Evolutionary conservation across 2,113 vertebrate genomes (phyloP).

Genomic region (Lepus americanus): DNA sequence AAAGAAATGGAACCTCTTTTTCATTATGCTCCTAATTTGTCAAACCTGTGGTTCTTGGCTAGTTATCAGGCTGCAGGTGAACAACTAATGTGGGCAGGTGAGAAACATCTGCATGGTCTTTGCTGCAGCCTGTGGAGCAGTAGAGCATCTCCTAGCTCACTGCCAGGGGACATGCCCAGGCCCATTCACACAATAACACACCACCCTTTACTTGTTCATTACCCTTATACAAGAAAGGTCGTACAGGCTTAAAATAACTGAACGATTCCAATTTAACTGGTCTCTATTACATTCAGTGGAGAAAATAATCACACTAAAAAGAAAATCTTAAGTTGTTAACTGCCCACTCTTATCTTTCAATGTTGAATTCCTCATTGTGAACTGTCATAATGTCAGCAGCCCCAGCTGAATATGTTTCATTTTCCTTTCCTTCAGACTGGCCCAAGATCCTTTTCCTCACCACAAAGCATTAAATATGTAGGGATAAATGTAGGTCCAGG

Average conservation of each 20-base stretch:
- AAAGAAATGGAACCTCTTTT: constrained; percentile 3
- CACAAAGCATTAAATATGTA: not conserved
- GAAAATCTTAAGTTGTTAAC: not conserved
- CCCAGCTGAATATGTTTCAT: rapidly evolving
- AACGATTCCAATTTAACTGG: not conserved
- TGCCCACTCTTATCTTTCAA: too few species aligned
- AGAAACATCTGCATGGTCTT: not conserved
- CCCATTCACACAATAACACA: not conserved
- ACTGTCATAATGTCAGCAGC: not conserved
- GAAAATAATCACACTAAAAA: not conserved
- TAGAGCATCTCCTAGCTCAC: rapidly evolving
- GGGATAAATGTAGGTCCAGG: rapidly evolving
- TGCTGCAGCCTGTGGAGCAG: not conserved
- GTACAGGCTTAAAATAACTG: not conserved
- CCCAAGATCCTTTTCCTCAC: not conserved
- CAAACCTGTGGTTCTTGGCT: not conserved
- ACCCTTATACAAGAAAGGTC: not conserved
- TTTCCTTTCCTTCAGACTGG: not conserved
- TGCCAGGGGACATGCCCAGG: rapidly evolving
- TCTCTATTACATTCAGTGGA: not conserved
- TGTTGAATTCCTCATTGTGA: not conserved
- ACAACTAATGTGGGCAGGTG: not conserved
- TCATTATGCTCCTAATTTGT: not conserved
- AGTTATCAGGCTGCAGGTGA: not conserved
- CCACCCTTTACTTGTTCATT: not conserved